phyloP scores from a whole-genome alignment of 2,888 invertebrate genomes.

The Stratiomys singularior region DNA sequence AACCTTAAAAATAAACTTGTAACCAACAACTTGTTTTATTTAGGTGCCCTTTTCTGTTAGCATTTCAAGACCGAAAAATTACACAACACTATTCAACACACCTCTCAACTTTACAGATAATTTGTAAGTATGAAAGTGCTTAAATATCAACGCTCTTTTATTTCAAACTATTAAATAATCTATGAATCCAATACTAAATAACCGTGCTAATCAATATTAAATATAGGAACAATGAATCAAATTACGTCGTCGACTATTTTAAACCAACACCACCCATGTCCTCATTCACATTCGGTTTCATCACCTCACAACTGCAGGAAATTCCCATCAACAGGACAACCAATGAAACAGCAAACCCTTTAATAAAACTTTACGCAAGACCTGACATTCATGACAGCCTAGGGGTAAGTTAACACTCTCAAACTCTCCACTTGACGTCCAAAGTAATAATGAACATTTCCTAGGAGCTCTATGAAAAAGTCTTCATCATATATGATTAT shows the following conservation, averaged over 20 bases:
- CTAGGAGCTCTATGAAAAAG: constrained; percentile 70
- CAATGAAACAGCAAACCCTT: constrained; percentile 57
- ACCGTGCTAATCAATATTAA: neutral
- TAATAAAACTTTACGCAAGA: constrained; percentile 66
- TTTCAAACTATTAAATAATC: too few relatives aligned
- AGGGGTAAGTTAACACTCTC: constrained; percentile 51
- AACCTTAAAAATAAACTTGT: too few relatives aligned
- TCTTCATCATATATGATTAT: constrained; percentile 69
- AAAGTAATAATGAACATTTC: constrained; percentile 56
- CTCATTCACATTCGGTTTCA: constrained; percentile 78
- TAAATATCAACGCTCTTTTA: neutral
- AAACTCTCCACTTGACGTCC: neutral
- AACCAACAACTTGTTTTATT: constrained; percentile 22
- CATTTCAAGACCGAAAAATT: constrained; percentile 71
- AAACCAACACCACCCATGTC: constrained; percentile 79
- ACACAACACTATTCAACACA: constrained; percentile 72
- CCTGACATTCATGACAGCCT: constrained; percentile 66
- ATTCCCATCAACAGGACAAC: constrained; percentile 52
- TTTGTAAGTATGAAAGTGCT: constrained; percentile 69
- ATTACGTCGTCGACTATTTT: constrained; percentile 76
- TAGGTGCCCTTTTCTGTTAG: constrained; percentile 77
- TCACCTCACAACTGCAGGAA: constrained; percentile 73
- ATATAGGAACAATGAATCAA: constrained; percentile 58
- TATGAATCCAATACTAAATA: neutral
- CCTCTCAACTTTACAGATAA: constrained; percentile 69